A percentile compares a stretch with the other conserved stretches of the same genome.
Evolutionary conservation across 2,888 invertebrate genomes (phyloP).

Genomic region (Cancer borealis): DNA sequence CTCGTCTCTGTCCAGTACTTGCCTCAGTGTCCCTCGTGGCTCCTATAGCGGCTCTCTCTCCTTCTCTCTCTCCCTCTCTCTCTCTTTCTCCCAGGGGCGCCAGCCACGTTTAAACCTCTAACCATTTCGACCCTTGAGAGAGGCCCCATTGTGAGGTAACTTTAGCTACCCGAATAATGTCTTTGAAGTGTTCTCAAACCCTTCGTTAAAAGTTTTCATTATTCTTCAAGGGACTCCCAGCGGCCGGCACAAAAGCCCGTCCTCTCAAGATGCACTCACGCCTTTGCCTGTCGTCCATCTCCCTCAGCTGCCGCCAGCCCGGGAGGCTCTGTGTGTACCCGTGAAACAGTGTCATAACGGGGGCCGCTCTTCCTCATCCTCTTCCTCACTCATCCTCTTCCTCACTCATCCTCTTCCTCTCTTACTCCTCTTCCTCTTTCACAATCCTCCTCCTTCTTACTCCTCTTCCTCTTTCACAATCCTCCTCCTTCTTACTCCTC

Average conservation of each 20-base stretch:
- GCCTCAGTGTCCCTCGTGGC: background rate
- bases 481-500: background rate
- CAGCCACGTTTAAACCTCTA: constrained; percentile 55
- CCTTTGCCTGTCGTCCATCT: background rate
- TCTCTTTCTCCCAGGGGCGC: background rate
- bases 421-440: too few species aligned
- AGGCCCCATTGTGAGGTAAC: constrained; percentile 66
- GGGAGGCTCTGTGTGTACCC: background rate
- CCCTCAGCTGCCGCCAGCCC: constrained; percentile 28
- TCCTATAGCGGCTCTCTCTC: background rate
- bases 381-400: background rate
- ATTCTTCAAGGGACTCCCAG: constrained; percentile 53
- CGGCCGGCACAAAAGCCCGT: constrained; percentile 32
- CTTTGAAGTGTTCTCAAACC: constrained; percentile 66
- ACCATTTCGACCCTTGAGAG: constrained; percentile 62
- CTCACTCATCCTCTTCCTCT: background rate
- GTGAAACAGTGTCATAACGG: too few species aligned
- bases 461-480: background rate
- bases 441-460: background rate
- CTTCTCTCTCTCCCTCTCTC: background rate
- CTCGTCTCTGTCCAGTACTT: background rate
- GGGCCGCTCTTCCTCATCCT: background rate
- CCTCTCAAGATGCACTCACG: constrained; percentile 61
- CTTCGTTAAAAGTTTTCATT: constrained; percentile 62
- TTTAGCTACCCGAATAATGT: constrained; percentile 66